A percentile compares a stretch with the other conserved stretches of the same genome.
phyloP scores from a whole-genome alignment of 2,888 invertebrate species.

The Pegoplata infirma region DNA sequence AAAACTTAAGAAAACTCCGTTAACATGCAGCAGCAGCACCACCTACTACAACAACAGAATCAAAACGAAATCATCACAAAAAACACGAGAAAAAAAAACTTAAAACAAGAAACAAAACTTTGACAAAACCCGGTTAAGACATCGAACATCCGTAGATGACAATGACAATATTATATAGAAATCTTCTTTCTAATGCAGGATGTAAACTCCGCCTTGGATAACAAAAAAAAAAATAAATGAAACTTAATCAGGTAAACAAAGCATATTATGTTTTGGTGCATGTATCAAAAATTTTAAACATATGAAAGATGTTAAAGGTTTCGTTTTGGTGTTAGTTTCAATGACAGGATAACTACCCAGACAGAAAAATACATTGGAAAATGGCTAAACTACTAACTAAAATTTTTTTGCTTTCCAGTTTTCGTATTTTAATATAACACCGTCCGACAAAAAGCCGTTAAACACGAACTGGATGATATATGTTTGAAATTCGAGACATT shows the following conservation, averaged over 20 bases:
- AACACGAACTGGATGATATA: too few species aligned
- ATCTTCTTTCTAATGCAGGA: conserved; percentile 51
- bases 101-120: conserved; percentile 31
- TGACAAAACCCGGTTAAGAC: conserved; percentile 52
- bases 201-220: conserved; percentile 55
- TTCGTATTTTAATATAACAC: too few species aligned
- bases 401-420: too few species aligned
- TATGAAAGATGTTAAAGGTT: conserved; percentile 30
- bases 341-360: background rate
- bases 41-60: conserved; percentile 12
- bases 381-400: too few species aligned
- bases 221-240: too few species aligned
- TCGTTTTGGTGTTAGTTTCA: conserved; percentile 1
- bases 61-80: background rate
- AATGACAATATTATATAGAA: conserved; percentile 44
- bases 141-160: conserved; percentile 57
- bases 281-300: conserved; percentile 39
- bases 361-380: too few species aligned
- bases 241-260: conserved; percentile 56
- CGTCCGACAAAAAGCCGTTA: too few species aligned
- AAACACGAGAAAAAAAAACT: conserved; percentile 21
- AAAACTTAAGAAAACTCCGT: conserved; percentile 40
- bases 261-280: conserved; percentile 16
- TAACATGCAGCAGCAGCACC: conserved; percentile 39
- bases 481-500: too few species aligned